Base-by-base conservation (phyloP, 1,140 invertebrate species). In the Vanessa tameamea region DNA sequence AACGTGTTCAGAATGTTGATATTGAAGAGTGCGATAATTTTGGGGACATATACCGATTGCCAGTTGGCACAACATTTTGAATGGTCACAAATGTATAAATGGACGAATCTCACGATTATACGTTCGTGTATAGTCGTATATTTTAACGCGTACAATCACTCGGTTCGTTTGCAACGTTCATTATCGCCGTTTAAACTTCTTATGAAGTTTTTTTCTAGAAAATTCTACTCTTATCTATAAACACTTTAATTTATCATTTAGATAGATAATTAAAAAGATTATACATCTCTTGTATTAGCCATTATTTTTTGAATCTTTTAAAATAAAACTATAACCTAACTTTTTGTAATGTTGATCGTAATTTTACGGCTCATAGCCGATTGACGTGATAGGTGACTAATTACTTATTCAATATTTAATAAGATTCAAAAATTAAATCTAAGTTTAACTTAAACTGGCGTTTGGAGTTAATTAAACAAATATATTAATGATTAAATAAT, bases 31-130 rank as follows among this genome's bases (percentile, higher is more conserved):
- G 69, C 74, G 53, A 74, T 78, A 78, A 79, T 75, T 84, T 82
- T 72, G 67, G 71, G 78, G 77, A 81, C 79, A 73, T 76, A 73
- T 66, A 73, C 20, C 73, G 78, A 77, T 78, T 90, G 87, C 88
- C 86, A 88, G 83, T 88, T 90, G 87, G 88, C 86, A 88, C 82
- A 72, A 78, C 71, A 50, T 66, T 66, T 50, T 69, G 70, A 64
- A 73, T 73, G n/a, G 61, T 55, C 59, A 55, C 43, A 63, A 20
- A 68, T 73, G 43, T 72, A 72, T 67, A 68, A 73, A 59, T 69
- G 67, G 53, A 59, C 31, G 43, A 59, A 47, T 47, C 37, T 57
- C 37, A 31, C 11, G 53, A 55, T 68, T 20, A 26, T 53, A 53
- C 15, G 23, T 55, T 53, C 26, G 43, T 37, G 43, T 47, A 64